Conservation (phyloP, 1,140 invertebrate genomes). For the Ganaspis sp. region DNA sequence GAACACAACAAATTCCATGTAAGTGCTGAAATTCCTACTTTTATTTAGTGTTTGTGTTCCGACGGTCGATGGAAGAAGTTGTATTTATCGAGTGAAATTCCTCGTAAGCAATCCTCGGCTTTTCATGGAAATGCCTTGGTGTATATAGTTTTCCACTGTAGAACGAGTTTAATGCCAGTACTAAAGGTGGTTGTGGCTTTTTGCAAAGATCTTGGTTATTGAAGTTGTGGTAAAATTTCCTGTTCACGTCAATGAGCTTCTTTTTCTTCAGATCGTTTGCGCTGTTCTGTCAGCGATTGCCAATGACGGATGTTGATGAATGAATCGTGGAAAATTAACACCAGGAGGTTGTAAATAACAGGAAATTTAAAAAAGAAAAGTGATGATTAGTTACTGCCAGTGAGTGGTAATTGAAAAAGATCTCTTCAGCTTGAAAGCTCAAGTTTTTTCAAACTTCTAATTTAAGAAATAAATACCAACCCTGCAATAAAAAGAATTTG, state of each 20-base stretch:
- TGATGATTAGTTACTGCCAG: neutral
- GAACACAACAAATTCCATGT: slow-evolving; percentile 90
- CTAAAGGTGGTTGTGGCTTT: neutral
- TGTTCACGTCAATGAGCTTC: slow-evolving; percentile 31
- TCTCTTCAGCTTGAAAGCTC: neutral
- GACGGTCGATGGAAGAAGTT: neutral
- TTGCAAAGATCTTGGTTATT: neutral
- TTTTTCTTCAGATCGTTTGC: slow-evolving; percentile 16
- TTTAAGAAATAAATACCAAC: neutral
- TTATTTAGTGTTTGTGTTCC: neutral
- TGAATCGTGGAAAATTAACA: neutral
- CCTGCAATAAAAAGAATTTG: neutral
- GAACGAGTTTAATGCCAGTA: neutral
- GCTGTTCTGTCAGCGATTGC: neutral
- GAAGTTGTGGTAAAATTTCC: slow-evolving; percentile 25
- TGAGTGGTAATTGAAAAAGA: neutral
- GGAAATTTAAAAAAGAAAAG: neutral
- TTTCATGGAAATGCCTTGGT: slow-evolving; percentile 13
- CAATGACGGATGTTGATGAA: slow-evolving; percentile 12
- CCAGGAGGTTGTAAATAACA: neutral
- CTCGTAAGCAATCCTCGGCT: neutral
- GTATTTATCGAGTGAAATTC: slow-evolving; percentile 11
- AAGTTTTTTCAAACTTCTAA: too few relatives aligned
- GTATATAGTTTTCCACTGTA: slow-evolving; percentile 9
- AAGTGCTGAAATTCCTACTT: slow-evolving; percentile 65